Evolutionary conservation across 2,888 invertebrate species (phyloP), one percentile per base, ranked within the genome.

Genomic region (Pseudococcus viburni): DNA sequence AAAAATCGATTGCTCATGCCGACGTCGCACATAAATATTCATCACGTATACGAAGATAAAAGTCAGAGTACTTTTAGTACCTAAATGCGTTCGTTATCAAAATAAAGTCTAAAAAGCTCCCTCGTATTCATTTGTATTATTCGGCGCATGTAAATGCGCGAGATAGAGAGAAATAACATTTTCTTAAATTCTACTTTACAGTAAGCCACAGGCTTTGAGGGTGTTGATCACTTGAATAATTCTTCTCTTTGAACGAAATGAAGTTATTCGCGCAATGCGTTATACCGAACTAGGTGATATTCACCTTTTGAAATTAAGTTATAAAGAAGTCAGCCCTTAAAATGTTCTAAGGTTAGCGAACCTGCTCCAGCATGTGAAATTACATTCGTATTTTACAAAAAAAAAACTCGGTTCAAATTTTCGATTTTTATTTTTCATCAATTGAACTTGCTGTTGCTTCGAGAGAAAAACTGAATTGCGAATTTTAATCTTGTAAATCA

Each of bases 61-160:
- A 83, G 46, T 83, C 39, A 17, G 80, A n/a, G 46, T 83, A 83
- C 80, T 83, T 83, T 83, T 19, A 17, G 59, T 19, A 42, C 9
- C 42, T 42, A 85, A 85, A 59, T 64, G 85, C 55, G 59, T 85
- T 85, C 64, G 85, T 64, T 85, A 85, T 85, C 26, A 59, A 83
- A 85, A 85, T 64, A 64, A 64, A 85, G 42, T 55, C 85, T 85
- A 85, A 85, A 85, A 85, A 85, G 85, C 85, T 85, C 59, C 59
- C 64, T 85, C 85, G 85, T 64, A 85, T 85, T 85, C 85, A 85
- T 85, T 85, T 85, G 85, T 85, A 85, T 85, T 85, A 85, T 85
- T 85, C 64, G 39, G 39, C 80, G 46, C 80, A 83, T 83, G 19
- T 83, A 83, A 83, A 83, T 83, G 80, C 80, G 77, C 17, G 77